phyloP scores from a whole-genome alignment of 2,888 invertebrate species.

The Lasioglossum leucozonium region DNA sequence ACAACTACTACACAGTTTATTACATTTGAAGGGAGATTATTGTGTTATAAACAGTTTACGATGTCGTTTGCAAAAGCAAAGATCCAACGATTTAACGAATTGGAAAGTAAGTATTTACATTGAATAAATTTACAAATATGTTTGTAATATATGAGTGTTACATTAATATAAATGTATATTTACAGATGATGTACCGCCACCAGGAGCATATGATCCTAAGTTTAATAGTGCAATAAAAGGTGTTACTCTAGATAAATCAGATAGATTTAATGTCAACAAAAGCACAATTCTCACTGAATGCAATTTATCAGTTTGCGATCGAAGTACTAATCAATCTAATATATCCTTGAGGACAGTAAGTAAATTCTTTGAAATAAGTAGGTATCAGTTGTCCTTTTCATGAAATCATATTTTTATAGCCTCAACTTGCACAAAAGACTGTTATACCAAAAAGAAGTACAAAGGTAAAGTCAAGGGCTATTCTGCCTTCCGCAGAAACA shows the following conservation, averaged over 20 bases:
- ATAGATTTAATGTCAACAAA: constrained; percentile 82
- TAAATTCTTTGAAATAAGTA: background rate
- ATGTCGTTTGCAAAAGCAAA: constrained; percentile 87
- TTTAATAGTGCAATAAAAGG: constrained; percentile 83
- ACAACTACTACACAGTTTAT: background rate
- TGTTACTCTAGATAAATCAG: constrained; percentile 81
- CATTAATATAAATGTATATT: background rate
- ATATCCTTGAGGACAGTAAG: constrained; percentile 76
- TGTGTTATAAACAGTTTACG: constrained; percentile 7
- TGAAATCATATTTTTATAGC: background rate
- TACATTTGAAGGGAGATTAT: background rate
- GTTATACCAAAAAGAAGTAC: background rate
- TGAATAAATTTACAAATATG: background rate
- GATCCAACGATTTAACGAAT: constrained; percentile 86
- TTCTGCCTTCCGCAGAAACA: background rate
- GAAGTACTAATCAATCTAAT: constrained; percentile 62
- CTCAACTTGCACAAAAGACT: background rate
- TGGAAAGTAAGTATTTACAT: constrained; percentile 84
- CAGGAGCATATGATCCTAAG: constrained; percentile 86
- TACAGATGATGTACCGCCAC: constrained; percentile 85
- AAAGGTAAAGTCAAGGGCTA: background rate
- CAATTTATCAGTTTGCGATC: constrained; percentile 74
- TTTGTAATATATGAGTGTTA: background rate
- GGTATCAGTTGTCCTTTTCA: background rate
- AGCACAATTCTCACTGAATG: constrained; percentile 80